Evolutionary conservation across 92 coral and sea anemone species (phyloP), one percentile per base, ranked within the genome.

Genomic region (Metridium senile): DNA sequence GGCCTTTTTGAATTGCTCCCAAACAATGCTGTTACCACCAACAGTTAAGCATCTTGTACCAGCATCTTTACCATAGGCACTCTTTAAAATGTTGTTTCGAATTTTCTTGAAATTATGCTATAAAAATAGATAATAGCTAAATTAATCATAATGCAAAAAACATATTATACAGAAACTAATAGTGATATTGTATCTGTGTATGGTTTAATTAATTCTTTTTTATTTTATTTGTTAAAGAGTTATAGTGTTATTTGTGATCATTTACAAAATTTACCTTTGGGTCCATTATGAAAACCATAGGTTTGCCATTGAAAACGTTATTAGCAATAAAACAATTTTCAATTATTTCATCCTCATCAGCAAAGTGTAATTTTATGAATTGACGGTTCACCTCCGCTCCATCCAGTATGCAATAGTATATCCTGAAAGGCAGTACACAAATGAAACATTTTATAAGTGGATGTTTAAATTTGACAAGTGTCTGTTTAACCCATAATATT

Each of bases 101-200:
- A 86, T 53, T 59, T 81, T 81, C 54, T 85, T 74, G 72, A 85
- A 57, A 67, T 85, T 85, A 52, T 85, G 82, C 82, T 85, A 77
- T 13, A 34, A 62, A 58, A 31, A 21, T n/a, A 26, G 17, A 58
- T 8, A 7, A 58, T 8, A 3, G 23, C n/a, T n/a, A n/a, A n/a
- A n/a, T n/a, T n/a, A n/a, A n/a, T n/a, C n/a, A n/a, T n/a, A n/a
- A n/a, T n/a, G n/a, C n/a, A n/a, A n/a, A n/a, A n/a, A n/a, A n/a
- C n/a, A n/a, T n/a, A n/a, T n/a, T n/a, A n/a, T n/a, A n/a, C n/a
- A n/a, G n/a, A n/a, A n/a, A n/a, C n/a, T n/a, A n/a, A n/a, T n/a
- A n/a, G n/a, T n/a, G n/a, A n/a, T n/a, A n/a, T n/a, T n/a, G n/a
- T n/a, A n/a, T n/a, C n/a, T n/a, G n/a, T n/a, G n/a, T n/a, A n/a